Evolutionary conservation across 2,888 invertebrate genomes (phyloP), one percentile per base, ranked within the genome.

Genomic region (Melieria crassipennis): DNA sequence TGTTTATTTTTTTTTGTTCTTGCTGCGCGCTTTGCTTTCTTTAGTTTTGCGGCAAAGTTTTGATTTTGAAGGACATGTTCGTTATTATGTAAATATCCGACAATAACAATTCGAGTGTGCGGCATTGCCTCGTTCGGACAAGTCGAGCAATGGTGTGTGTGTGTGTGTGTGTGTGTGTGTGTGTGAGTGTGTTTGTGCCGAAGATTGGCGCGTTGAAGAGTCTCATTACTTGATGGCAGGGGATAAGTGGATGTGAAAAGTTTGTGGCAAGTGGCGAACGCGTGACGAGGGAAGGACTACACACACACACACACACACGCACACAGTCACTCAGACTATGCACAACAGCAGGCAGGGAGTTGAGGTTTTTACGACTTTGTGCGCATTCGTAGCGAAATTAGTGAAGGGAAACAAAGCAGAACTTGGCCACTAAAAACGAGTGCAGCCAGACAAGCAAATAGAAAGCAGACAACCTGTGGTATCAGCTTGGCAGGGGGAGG

Each of bases 221-320:
- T 74, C 81, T 81, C 81, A 82, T 82, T 81, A 82, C 82, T 81
- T 82, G 81, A 82, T 82, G 78, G 82, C 70, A 68, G 30, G 30
- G 30, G 30, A 30, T 30, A 30, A 30, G 30, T 30, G 30, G 30
- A 30, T 30, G 30, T 30, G 30, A 30, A 30, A 30, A 30, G 30
- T 30, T 30, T 30, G 30, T 30, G 30, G 30, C 30, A 30, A 30
- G 30, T 30, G 30, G 30, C 30, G 3, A 30, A 30, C 30, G 30
- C 30, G 30, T 30, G 30, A 30, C 30, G 3, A 30, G 30, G 30
- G 3, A 30, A 30, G 30, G 30, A 30, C 30, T 30, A 2, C 30
- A 30, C 30, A 30, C 30, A 30, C 30, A 30, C 16, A 16, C 30
- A 30, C 30, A 30, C 30, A 30, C 30, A 30, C 30, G 30, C 30